These are phyloP conservation scores for Lates japonicus DNA, from an alignment of 2,797 vertebrate genomes.

Conservation along the genomic window DNA sequence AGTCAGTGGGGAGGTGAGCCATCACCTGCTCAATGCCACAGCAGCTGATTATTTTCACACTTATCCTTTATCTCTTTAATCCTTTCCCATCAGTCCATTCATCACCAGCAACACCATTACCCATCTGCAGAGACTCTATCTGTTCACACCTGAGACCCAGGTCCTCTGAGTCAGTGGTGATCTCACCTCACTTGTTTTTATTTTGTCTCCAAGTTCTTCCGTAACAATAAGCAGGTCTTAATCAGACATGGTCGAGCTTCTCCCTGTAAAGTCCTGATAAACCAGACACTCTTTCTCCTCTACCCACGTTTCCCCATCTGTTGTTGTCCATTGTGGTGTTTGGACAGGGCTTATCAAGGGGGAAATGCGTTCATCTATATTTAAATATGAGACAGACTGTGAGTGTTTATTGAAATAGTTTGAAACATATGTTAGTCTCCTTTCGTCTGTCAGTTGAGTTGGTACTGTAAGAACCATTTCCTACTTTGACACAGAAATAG, in stretches of 20 bases:
- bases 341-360: slow-evolving; percentile 69
- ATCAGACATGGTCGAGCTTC: slow-evolving; percentile 61
- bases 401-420: slow-evolving; percentile 67
- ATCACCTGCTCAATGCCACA: slow-evolving; percentile 48
- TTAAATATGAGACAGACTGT: slow-evolving; percentile 70
- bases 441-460: slow-evolving; percentile 46
- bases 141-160: slow-evolving; percentile 21
- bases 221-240: slow-evolving; percentile 60
- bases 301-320: slow-evolving; percentile 64
- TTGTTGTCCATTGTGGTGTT: slow-evolving; percentile 60
- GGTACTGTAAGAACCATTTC: slow-evolving; percentile 43
- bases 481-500: slow-evolving; percentile 62
- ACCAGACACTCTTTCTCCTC: slow-evolving; percentile 42
- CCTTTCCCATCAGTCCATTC: slow-evolving; percentile 41
- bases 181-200: slow-evolving; percentile 47
- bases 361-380: slow-evolving; percentile 75
- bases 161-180: slow-evolving; percentile 38
- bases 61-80: slow-evolving; percentile 42
- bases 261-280: slow-evolving; percentile 56
- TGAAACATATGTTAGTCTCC: slow-evolving; percentile 55
- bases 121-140: slow-evolving; percentile 27
- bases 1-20: slow-evolving; percentile 51
- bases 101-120: slow-evolving; percentile 30
- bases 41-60: slow-evolving; percentile 52
- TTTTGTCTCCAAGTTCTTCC: slow-evolving; percentile 64